A percentile compares a stretch with the other conserved stretches of the same genome.
phyloP scores from a whole-genome alignment of 2,888 invertebrate genomes.

The Diadromus collaris region DNA sequence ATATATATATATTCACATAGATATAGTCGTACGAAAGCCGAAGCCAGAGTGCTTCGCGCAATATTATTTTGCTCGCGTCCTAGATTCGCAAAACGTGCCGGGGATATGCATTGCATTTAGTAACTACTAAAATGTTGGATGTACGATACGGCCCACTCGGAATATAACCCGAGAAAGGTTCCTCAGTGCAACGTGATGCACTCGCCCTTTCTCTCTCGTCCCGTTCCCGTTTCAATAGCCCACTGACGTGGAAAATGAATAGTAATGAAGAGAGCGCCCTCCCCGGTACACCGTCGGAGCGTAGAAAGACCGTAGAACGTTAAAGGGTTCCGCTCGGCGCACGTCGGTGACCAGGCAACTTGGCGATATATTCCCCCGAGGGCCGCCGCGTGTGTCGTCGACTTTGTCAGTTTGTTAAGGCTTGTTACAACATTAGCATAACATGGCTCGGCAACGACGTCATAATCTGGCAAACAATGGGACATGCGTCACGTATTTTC shows the following conservation, averaged over 20 bases:
- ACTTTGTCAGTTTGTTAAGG: slow-evolving; percentile 57
- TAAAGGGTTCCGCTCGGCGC: slow-evolving; percentile 11
- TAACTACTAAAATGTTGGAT: slow-evolving; percentile 22
- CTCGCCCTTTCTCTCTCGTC: neutral
- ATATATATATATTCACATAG: neutral
- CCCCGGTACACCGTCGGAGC: neutral
- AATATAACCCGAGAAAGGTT: slow-evolving; percentile 8
- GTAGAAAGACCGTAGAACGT: slow-evolving; percentile 16
- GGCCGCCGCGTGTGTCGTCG: slow-evolving; percentile 42
- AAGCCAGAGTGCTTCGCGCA: slow-evolving; percentile 53
- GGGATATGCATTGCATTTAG: slow-evolving; percentile 35
- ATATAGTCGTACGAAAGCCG: slow-evolving; percentile 8
- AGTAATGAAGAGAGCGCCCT: slow-evolving; percentile 35
- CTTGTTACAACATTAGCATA: slow-evolving; percentile 68
- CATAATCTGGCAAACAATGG: slow-evolving; percentile 70
- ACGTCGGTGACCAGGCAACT: slow-evolving; percentile 26
- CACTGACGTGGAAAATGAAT: slow-evolving; percentile 32
- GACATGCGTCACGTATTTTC: slow-evolving; percentile 66
- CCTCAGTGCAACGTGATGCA: slow-evolving; percentile 28
- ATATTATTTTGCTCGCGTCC: slow-evolving; percentile 55
- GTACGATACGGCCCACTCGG: slow-evolving; percentile 12
- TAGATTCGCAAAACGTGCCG: slow-evolving; percentile 39
- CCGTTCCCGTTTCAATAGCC: slow-evolving; percentile 16
- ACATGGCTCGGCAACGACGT: slow-evolving; percentile 66
- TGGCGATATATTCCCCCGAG: slow-evolving; percentile 38